Evolutionary conservation across 2,888 invertebrate genomes (phyloP).

Genomic region (Mechanitis mazaeus): DNA sequence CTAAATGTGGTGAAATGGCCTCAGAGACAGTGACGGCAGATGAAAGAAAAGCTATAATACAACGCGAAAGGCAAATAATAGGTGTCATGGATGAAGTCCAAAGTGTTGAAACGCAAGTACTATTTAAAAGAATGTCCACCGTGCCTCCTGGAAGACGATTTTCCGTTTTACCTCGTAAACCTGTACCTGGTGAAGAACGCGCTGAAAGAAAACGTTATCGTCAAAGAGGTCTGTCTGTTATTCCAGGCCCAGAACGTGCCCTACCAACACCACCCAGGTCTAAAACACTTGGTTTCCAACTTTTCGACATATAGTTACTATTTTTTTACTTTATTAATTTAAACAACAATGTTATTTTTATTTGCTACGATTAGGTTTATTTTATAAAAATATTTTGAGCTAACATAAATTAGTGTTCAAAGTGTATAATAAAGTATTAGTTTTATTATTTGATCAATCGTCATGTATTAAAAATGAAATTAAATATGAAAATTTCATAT

Average conservation of each 20-base stretch:
- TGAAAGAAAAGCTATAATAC: constrained; percentile 57
- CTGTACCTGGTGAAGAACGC: constrained; percentile 36
- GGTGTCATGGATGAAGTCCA: constrained; percentile 53
- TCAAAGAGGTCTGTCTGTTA: constrained; percentile 58
- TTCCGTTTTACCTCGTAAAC: constrained; percentile 56
- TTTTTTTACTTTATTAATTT: constrained; percentile 7
- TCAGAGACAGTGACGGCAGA: constrained; percentile 52
- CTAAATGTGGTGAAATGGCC: constrained; percentile 61
- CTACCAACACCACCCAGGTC: constrained; percentile 54
- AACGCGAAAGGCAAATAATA: constrained; percentile 55
- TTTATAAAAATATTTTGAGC: constrained; percentile 16
- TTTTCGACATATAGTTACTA: constrained; percentile 52
- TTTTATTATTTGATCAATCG: too few relatives aligned
- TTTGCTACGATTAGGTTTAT: constrained; percentile 2
- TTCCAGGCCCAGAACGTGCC: constrained; percentile 55
- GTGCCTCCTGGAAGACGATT: constrained; percentile 60
- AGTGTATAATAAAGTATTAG: too few relatives aligned
- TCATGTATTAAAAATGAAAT: too few relatives aligned
- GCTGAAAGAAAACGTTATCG: constrained; percentile 51
- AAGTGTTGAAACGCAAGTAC: constrained; percentile 52
- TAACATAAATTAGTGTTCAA: background rate
- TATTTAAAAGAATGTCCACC: constrained; percentile 64
- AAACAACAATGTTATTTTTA: constrained; percentile 22
- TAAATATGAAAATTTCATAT: too few relatives aligned
- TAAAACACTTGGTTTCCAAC: constrained; percentile 50